Conservation (phyloP, 2,888 invertebrate genomes). For the Sipha maydis region DNA sequence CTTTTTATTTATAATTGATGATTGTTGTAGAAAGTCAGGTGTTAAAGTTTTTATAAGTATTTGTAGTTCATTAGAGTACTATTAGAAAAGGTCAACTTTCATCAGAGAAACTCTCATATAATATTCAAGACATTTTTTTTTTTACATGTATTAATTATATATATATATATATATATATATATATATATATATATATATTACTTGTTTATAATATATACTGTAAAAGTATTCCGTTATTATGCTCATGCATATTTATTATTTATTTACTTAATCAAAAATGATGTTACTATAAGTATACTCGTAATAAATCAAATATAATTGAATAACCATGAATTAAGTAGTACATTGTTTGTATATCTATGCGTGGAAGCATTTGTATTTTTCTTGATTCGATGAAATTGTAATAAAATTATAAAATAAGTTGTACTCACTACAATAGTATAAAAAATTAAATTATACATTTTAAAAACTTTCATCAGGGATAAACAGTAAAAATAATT, state of each 20-base stretch:
- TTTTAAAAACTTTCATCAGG: not conserved
- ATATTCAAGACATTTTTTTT: not conserved
- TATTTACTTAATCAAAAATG: too few species aligned
- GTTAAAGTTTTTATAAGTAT: not conserved
- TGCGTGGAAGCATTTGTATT: not conserved
- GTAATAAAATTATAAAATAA: conserved; percentile 29
- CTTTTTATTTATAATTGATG: not conserved
- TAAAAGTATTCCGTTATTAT: too few species aligned
- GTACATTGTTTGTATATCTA: not conserved
- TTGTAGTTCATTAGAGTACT: not conserved
- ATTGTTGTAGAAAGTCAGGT: not conserved
- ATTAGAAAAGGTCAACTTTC: not conserved
- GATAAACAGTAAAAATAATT: too few species aligned
- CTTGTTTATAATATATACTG: too few species aligned
- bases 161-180: too few species aligned
- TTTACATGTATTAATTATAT: too few species aligned
- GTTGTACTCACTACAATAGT: conserved; percentile 27
- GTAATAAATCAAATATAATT: too few species aligned
- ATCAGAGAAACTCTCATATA: not conserved
- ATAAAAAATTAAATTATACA: conserved; percentile 26
- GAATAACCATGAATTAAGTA: too few species aligned
- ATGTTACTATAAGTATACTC: too few species aligned
- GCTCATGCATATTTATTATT: too few species aligned
- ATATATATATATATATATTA: too few species aligned
- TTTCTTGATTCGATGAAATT: conserved; percentile 10